A percentile compares a stretch with the other conserved stretches of the same genome.
Evolutionary conservation across 37 sponge, comb jelly and placozoan genomes (phyloP).

Genomic region (Ianthella basta): DNA sequence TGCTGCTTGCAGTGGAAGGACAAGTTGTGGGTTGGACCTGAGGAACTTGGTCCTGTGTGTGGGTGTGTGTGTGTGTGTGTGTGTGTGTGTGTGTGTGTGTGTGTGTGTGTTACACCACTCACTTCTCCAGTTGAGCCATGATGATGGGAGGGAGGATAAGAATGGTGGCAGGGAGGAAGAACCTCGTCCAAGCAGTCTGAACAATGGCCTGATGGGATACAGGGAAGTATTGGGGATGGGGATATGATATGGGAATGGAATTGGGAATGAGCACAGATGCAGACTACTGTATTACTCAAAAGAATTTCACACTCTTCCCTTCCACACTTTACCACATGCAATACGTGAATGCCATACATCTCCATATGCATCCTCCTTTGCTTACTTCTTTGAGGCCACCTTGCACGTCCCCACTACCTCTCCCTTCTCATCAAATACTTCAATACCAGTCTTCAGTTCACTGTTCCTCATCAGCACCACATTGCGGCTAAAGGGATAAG

Average conservation of each 20-base stretch:
- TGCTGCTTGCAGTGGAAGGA: slow-evolving; percentile 66
- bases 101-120: no score
- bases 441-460: slow-evolving; percentile 83
- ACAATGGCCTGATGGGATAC: slow-evolving; percentile 80
- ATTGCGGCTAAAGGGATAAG: slow-evolving; percentile 71
- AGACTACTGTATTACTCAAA: no score
- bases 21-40: slow-evolving; percentile 43
- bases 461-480: slow-evolving; percentile 81
- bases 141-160: slow-evolving; percentile 81
- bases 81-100: no score
- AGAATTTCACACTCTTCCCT: no score
- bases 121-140: slow-evolving; percentile 78
- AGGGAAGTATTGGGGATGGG: no score
- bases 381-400: slow-evolving; percentile 57
- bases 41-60: slow-evolving; percentile 57
- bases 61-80: no score
- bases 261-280: no score
- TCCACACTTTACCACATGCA: no score
- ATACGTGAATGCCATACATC: no score
- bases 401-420: slow-evolving; percentile 65
- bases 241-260: no score
- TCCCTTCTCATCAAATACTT: slow-evolving; percentile 66
- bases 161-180: slow-evolving; percentile 78
- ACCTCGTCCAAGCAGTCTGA: slow-evolving; percentile 73
- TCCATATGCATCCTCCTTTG: no score